Evolutionary conservation across 92 coral and sea anemone genomes (phyloP), one percentile per base, ranked within the genome.

Genomic region (Hydrozoanthus gracilis): DNA sequence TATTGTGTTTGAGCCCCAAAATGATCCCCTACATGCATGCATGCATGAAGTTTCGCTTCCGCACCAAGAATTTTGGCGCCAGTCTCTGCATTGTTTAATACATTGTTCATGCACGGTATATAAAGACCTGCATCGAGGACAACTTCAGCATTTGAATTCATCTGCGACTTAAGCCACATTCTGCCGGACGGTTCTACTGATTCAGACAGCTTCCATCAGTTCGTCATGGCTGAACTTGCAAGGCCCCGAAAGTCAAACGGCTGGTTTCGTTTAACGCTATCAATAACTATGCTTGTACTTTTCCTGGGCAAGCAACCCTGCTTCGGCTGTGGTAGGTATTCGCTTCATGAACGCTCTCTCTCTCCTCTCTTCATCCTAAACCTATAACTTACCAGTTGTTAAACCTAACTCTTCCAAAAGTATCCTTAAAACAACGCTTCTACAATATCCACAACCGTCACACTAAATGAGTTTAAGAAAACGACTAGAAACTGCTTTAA

Each of bases 291-390:
- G 71, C 71, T 65, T 39, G 71, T 15, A 7, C 3, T 65, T 65
- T 9, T 65, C 71, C 44, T 65, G 16, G 71, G 71, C 35, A 65
- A 65, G 5, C 71, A 17, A 65, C 71, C 71, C 71, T 65, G 71
- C 18, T n/a, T n/a, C 71, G 71, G 71, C 71, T 65, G 71, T 65
- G 71, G 71, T 65, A 65, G 18, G 71, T 65, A 16, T n/a, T 65
- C 5, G 35, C 6, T 27, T 65, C 18, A 4, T 17, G 71, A 7
- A 27, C 39, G 39, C 39, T 27, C 39, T 27, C 39, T 27, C 39
- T 27, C 39, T 27, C 39, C 39, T 27, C 39, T 2, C 39, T 27
- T 27, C 39, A 27, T 27, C 39, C 71, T n/a, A 9, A 65, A 65
- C 16, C 18, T 65, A 65, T 39, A 65, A 54, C 13, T 54, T 13